These are phyloP conservation scores for Halictus quadricinctus DNA, from an alignment of 2,888 invertebrate genomes.

Conservation along the genomic window DNA sequence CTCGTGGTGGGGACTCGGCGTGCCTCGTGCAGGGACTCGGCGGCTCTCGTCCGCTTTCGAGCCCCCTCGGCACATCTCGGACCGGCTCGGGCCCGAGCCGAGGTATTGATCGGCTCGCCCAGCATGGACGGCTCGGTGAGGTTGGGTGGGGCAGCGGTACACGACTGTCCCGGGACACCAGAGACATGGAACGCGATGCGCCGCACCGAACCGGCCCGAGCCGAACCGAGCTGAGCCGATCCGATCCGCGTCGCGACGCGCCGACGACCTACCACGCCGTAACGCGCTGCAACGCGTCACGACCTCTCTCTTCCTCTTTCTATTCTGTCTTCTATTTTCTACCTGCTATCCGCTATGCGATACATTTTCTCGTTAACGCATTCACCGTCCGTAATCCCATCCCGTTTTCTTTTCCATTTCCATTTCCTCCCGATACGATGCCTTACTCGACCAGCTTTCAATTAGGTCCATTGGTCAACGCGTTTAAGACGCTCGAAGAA, in stretches of 20 bases:
- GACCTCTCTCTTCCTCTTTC: too few species aligned
- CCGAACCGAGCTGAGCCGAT: neutral
- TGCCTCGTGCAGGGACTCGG: constrained; percentile 76
- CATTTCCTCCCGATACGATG: neutral
- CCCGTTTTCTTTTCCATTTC: neutral
- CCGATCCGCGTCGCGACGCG: constrained; percentile 5
- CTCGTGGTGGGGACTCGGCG: constrained; percentile 75
- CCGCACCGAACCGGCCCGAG: neutral
- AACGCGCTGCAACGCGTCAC: neutral
- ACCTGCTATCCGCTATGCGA: neutral
- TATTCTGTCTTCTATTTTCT: neutral
- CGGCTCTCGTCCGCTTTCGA: constrained; percentile 61
- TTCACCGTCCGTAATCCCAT: neutral
- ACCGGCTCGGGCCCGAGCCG: constrained; percentile 81
- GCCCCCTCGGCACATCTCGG: constrained; percentile 60
- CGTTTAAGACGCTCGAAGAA: neutral
- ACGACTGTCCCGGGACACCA: constrained; percentile 76
- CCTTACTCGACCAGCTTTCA: neutral
- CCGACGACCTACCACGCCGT: neutral
- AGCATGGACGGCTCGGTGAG: constrained; percentile 71
- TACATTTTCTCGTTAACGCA: constrained; percentile 3
- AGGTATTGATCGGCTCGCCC: constrained; percentile 80
- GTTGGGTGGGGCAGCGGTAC: constrained; percentile 82
- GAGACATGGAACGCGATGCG: constrained; percentile 38
- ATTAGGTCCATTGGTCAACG: neutral